Conservation (phyloP, 2,797 vertebrate species). For the Danio jaintianensis region DNA sequence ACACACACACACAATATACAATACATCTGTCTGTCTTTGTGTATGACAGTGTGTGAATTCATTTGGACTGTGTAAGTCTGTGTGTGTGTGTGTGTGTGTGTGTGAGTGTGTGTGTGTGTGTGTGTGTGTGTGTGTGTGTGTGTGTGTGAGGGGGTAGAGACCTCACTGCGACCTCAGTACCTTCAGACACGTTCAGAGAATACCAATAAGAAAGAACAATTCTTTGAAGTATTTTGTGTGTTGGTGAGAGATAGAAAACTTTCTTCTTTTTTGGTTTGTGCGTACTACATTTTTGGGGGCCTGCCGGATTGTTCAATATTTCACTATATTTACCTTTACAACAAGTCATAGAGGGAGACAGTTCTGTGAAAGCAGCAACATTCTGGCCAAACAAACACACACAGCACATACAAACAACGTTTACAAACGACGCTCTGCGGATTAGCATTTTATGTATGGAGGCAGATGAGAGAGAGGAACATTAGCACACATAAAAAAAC, state of each 20-base stretch:
- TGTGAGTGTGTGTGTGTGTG: slow-evolving; percentile 49
- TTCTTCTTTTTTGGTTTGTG: slow-evolving; percentile 6
- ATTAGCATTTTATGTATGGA: slow-evolving; percentile 32
- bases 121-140: slow-evolving; percentile 51
- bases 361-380: slow-evolving; percentile 33
- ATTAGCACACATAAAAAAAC: slow-evolving; percentile 73
- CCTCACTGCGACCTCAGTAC: slow-evolving; percentile 81
- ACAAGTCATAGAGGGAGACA: slow-evolving; percentile 22
- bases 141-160: slow-evolving; percentile 63
- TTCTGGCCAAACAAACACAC: slow-evolving; percentile 24
- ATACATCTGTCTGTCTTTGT: slow-evolving; percentile 73
- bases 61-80: slow-evolving; percentile 57
- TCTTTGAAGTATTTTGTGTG: slow-evolving; percentile 50
- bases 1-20: slow-evolving; percentile 56
- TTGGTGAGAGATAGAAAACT: slow-evolving; percentile 44
- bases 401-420: slow-evolving; percentile 1
- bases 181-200: slow-evolving; percentile 75
- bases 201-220: slow-evolving; percentile 74
- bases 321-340: slow-evolving; percentile 43
- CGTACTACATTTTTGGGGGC: slow-evolving; percentile 34
- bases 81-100: slow-evolving; percentile 53
- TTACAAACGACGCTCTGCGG: slow-evolving; percentile 28
- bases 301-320: slow-evolving; percentile 47
- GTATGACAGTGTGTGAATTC: slow-evolving; percentile 64
- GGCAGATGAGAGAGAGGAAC: slow-evolving; percentile 22